Conservation (phyloP, 2,888 invertebrate species). For the Xestoiulus laeticollis region DNA sequence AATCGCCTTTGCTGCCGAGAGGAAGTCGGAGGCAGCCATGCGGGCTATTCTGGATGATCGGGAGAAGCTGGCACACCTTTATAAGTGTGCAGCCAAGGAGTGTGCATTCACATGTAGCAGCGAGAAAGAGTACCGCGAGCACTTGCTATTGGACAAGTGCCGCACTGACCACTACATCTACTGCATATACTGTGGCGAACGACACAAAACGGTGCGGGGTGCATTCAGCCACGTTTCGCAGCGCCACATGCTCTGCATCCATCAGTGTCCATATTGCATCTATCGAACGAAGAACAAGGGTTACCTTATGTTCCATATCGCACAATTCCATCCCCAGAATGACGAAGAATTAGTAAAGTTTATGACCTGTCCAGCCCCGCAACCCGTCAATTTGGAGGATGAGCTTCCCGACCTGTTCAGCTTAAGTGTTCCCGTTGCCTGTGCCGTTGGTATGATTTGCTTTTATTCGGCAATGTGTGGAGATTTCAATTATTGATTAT, state of each 20-base stretch:
- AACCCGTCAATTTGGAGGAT: neutral
- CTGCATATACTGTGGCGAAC: slow-evolving; percentile 50
- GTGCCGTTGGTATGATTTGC: neutral
- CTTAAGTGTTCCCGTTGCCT: slow-evolving; percentile 38
- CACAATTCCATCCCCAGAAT: neutral
- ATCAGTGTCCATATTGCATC: slow-evolving; percentile 50
- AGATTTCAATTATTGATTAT: neutral
- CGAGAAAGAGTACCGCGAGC: slow-evolving; percentile 30
- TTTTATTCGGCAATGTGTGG: neutral
- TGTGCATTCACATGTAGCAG: slow-evolving; percentile 40
- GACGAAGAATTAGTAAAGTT: neutral
- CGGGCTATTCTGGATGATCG: neutral
- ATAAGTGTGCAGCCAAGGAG: slow-evolving; percentile 48
- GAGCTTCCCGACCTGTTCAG: slow-evolving; percentile 44
- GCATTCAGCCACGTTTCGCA: slow-evolving; percentile 17
- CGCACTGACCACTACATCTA: neutral
- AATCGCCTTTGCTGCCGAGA: neutral
- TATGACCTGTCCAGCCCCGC: neutral
- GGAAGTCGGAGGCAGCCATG: neutral
- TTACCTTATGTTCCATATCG: slow-evolving; percentile 40
- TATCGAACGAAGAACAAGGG: neutral
- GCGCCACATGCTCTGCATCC: neutral
- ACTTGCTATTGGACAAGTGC: neutral
- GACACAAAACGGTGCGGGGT: neutral
- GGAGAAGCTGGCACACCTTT: slow-evolving; percentile 12